These are phyloP conservation scores for Struthio camelus DNA, from an alignment of 2,113 vertebrate species.

Conservation along the genomic window DNA sequence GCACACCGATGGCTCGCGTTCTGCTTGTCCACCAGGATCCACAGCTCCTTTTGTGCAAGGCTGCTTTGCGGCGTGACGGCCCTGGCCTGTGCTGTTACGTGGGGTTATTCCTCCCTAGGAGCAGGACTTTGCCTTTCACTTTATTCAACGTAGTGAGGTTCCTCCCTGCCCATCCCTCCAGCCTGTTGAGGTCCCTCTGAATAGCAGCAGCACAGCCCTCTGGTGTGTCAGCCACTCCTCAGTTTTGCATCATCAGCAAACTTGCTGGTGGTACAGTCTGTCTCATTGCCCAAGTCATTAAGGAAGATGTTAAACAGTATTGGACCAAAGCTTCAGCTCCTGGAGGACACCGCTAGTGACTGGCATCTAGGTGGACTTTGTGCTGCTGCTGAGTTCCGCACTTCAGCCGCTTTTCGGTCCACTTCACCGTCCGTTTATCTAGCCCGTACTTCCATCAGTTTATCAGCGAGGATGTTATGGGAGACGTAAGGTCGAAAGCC, in stretches of 20 bases:
- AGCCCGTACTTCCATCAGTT: not conserved
- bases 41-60: not conserved
- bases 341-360: not conserved
- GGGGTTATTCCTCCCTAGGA: not conserved
- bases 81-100: not conserved
- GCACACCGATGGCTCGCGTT: not conserved
- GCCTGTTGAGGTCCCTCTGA: not conserved
- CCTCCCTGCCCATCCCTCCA: not conserved
- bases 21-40: not conserved
- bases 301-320: not conserved
- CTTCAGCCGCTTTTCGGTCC: not conserved
- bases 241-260: not conserved
- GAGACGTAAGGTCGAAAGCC: not conserved
- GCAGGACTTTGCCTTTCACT: not conserved
- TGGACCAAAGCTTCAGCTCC: not conserved
- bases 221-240: not conserved
- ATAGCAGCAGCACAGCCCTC: not conserved
- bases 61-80: not conserved
- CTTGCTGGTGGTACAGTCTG: not conserved
- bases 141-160: not conserved
- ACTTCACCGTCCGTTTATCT: not conserved
- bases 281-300: not conserved
- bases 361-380: not conserved
- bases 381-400: not conserved
- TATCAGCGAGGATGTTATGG: not conserved